Evolutionary conservation across 2,888 invertebrate genomes (phyloP), one percentile per base, ranked within the genome.

Genomic region (Amphipoea lucens): DNA sequence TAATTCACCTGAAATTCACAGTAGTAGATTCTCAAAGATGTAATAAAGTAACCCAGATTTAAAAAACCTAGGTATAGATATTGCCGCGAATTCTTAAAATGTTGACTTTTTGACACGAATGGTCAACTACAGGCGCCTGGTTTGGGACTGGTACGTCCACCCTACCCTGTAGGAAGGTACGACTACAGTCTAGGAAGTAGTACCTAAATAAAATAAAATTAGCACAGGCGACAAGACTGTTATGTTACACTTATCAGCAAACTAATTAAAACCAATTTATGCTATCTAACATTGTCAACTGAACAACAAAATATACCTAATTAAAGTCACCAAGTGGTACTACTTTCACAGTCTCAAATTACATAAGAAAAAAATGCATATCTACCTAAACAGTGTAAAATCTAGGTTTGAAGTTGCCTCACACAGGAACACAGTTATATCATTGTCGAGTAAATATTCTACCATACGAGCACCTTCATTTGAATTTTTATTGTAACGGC

Each of bases 401-500:
- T 96, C 96, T 88, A 97, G 92, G 86, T 96, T 97, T 17, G 96
- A 94, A 63, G 94, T 96, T 45, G 96, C 96, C 92, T 96, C 96
- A 87, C 96, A 96, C 20, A 97, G 91, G 89, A 96, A 97, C 62
- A 96, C 95, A 5, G 93, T 94, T 62, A 96, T 95, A 85, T 97
- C 96, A 82, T 96, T 96, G 36, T 96, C 94, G 72, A 97, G 86
- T 78, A 97, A 92, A 90, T 96, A 95, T 88, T 95, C 94, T 23
- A 96, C 88, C 90, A 95, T 93, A 29, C 91, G 92, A 70, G 83
- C 88, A 73, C 94, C 92, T 86, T 96, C 95, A 14, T 90, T 91
- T 2, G 95, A 93, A 80, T 92, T 94, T 79, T 88, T 90, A 69
- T 92, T 93, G 83, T 94, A 95, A 81, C 95, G 94, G 74, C 87